Evolutionary conservation across 2,888 invertebrate species (phyloP).

Genomic region (Gastrophysa polygoni): DNA sequence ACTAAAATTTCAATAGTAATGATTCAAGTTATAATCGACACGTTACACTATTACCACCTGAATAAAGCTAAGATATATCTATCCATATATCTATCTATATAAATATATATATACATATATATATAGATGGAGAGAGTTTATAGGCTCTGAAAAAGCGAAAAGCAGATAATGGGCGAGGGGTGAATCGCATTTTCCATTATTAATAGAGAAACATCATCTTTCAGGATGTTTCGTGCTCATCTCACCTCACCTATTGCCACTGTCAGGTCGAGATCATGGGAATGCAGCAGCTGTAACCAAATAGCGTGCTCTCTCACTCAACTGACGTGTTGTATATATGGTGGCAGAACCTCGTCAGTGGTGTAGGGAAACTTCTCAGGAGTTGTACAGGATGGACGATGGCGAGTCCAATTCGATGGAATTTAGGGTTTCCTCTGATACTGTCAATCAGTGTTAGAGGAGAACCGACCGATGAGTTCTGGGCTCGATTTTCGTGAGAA

Average conservation of each 20-base stretch:
- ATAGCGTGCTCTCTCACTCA: conserved; percentile 47
- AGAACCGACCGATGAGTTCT: too few relatives aligned
- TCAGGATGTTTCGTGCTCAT: conserved; percentile 43
- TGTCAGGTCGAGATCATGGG: conserved; percentile 46
- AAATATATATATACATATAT: too few relatives aligned
- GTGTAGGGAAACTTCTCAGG: not conserved
- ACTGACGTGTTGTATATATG: conserved; percentile 42
- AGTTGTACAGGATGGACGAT: too few relatives aligned
- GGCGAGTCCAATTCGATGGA: too few relatives aligned
- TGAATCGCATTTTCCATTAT: conserved; percentile 3
- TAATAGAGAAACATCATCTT: conserved; percentile 26
- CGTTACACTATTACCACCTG: too few relatives aligned
- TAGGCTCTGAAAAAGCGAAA: not conserved
- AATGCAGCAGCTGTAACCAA: conserved; percentile 46
- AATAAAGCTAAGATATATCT: too few relatives aligned
- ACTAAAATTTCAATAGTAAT: too few relatives aligned
- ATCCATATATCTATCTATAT: too few relatives aligned
- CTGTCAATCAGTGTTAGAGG: too few relatives aligned
- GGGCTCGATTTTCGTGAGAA: too few relatives aligned
- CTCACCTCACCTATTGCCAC: conserved; percentile 43
- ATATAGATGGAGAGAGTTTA: not conserved
- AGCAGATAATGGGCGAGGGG: not conserved
- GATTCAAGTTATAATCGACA: too few relatives aligned
- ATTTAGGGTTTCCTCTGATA: too few relatives aligned
- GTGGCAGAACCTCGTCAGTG: not conserved